Evolutionary conservation across 2,797 vertebrate species (phyloP), one percentile per base, ranked within the genome.

Genomic region (Macropodus opercularis): DNA sequence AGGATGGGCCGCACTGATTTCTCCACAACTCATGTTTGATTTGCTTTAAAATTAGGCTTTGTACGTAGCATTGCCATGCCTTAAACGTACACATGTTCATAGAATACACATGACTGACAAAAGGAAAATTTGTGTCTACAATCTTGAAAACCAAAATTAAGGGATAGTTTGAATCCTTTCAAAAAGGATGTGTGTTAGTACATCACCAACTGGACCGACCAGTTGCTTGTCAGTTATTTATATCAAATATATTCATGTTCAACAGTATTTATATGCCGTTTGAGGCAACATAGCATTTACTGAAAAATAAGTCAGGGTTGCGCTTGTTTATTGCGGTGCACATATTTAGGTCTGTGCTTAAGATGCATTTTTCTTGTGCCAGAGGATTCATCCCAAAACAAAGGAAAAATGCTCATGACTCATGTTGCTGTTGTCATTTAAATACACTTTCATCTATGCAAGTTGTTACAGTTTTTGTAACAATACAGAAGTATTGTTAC

Each of bases 401-500:
- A n/a, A 0, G 1, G 11, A 24, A 18, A 23, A 13, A 14, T 43
- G 11, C 47, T 3, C n/a, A 58, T 0, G 1, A 21, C 36, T 53
- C 24, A 19, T 1, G 1, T 46, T 47, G 3, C 24, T 48, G 39
- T 58, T 60, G 23, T 23, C 19, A 17, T 10, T 31, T 3, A 7
- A 32, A 32, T 43, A 23, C 23, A 39, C n/a, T 61, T 26, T 48
- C 43, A 72, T 52, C 13, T 10, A 12, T 19, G 24, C 22, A 43
- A 42, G 42, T 7, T 8, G 14, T 26, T 49, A 14, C 31, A 47
- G 8, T 17, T 32, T 78, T 47, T 1, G n/a, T n/a, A 38, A 53
- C n/a, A n/a, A n/a, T n/a, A n/a, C n/a, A n/a, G 15, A 55, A 51
- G 8, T 55, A 38, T 72, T 69, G 36, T 69, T 48, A 39, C 41